Conservation (phyloP, 2,888 invertebrate species). For the Villa cingulata region DNA sequence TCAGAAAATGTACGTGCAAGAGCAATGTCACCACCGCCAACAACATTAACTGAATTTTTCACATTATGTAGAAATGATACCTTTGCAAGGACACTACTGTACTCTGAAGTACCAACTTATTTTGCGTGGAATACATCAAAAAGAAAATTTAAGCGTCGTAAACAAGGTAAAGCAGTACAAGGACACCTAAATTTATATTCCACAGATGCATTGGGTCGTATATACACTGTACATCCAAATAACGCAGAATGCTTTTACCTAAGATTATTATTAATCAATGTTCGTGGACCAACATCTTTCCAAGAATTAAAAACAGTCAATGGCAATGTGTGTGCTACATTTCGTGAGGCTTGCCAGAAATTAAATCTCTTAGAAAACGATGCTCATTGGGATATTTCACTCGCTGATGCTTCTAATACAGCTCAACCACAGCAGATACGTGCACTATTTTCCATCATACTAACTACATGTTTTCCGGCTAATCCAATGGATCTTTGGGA, state of each 20-base stretch:
- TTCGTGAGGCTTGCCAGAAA: slow-evolving; percentile 24
- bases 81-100: slow-evolving; percentile 23
- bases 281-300: slow-evolving; percentile 16
- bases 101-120: slow-evolving; percentile 24
- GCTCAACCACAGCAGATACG: slow-evolving; percentile 12
- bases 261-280: slow-evolving; percentile 24
- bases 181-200: slow-evolving; percentile 20
- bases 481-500: slow-evolving; percentile 12
- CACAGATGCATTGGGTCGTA: slow-evolving; percentile 22
- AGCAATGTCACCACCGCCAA: no score
- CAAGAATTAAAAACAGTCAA: slow-evolving; percentile 24
- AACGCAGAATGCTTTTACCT: slow-evolving; percentile 26
- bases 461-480: slow-evolving; percentile 12
- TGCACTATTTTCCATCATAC: slow-evolving; percentile 11
- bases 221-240: slow-evolving; percentile 28
- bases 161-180: slow-evolving; percentile 21
- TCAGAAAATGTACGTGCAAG: no score
- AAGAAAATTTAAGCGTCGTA: slow-evolving; percentile 24
- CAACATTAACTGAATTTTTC: no score
- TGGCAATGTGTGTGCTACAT: slow-evolving; percentile 23
- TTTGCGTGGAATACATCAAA: slow-evolving; percentile 24
- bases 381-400: slow-evolving; percentile 11
- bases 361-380: slow-evolving; percentile 24
- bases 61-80: no score
- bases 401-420: slow-evolving; percentile 10